Evolutionary conservation across 2,888 invertebrate genomes (phyloP).

Genomic region (Tineola bisselliella): DNA sequence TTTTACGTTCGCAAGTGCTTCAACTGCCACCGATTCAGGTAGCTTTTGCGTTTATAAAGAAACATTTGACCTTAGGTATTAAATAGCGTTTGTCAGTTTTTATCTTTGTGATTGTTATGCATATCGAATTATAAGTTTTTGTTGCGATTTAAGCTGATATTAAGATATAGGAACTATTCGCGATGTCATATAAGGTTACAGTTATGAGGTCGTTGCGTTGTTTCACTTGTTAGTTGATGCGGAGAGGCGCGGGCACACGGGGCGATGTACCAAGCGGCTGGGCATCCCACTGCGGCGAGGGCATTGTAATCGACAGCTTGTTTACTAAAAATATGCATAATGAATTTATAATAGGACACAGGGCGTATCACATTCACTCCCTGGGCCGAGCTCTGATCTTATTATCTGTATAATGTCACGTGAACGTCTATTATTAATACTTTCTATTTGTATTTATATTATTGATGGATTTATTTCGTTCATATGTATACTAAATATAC

Average conservation of each 20-base stretch:
- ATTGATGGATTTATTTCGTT: neutral
- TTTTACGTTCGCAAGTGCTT: conserved; percentile 54
- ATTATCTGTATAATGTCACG: conserved; percentile 4
- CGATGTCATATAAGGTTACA: neutral
- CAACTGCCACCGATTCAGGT: conserved; percentile 56
- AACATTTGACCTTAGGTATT: conserved; percentile 60
- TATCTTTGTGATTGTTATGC: conserved; percentile 5
- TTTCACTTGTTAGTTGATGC: neutral
- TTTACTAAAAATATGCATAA: conserved; percentile 69
- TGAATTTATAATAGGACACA: conserved; percentile 61
- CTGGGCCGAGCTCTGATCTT: neutral
- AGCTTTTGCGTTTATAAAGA: conserved; percentile 48
- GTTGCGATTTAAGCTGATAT: conserved; percentile 3
- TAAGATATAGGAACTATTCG: neutral
- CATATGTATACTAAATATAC: neutral
- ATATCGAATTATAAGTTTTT: conserved; percentile 6
- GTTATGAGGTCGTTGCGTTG: conserved; percentile 5
- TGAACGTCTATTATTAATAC: neutral
- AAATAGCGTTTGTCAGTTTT: conserved; percentile 5
- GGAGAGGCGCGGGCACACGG: conserved; percentile 27
- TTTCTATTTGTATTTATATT: neutral
- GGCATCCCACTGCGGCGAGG: conserved; percentile 48
- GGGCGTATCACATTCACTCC: conserved; percentile 7
- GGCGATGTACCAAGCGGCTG: conserved; percentile 50
- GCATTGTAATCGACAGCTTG: conserved; percentile 68